Evolutionary conservation across 2,797 vertebrate genomes (phyloP).

Genomic region (Cossypha caffra): DNA sequence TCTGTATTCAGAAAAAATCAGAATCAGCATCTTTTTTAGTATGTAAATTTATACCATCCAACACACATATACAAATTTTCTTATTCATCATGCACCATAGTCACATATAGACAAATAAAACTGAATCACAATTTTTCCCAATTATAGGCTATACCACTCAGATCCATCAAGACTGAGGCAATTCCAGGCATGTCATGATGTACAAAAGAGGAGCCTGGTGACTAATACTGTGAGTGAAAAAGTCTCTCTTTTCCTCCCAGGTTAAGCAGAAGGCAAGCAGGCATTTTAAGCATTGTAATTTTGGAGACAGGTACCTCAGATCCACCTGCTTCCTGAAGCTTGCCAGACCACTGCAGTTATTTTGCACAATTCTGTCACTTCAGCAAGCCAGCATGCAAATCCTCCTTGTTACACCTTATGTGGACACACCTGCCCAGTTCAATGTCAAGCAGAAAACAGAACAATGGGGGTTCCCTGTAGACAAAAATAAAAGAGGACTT

Average conservation of each 20-base stretch:
- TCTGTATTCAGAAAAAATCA: background rate
- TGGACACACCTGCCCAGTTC: constrained; percentile 55
- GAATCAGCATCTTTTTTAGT: background rate
- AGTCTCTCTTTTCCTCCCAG: background rate
- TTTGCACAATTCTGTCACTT: constrained; percentile 65
- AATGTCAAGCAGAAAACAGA: background rate
- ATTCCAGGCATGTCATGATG: background rate
- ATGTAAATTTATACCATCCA: background rate
- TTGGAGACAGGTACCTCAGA: constrained; percentile 28
- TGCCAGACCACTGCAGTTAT: constrained; percentile 64
- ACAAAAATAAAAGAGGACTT: background rate
- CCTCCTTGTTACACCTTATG: constrained; percentile 51
- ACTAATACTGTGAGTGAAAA: background rate
- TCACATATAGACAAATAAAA: background rate
- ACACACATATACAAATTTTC: background rate
- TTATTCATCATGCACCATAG: background rate
- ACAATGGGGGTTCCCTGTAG: background rate
- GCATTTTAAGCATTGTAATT: background rate
- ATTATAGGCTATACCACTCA: background rate
- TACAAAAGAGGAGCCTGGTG: background rate
- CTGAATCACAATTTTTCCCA: background rate
- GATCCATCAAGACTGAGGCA: background rate
- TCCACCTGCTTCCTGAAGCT: constrained; percentile 53
- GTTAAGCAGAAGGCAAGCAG: constrained; percentile 14
- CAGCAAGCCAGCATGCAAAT: constrained; percentile 54